These are phyloP conservation scores for Dufourea novaeangliae DNA, from an alignment of 1,140 invertebrate genomes.

Conservation along the genomic window DNA sequence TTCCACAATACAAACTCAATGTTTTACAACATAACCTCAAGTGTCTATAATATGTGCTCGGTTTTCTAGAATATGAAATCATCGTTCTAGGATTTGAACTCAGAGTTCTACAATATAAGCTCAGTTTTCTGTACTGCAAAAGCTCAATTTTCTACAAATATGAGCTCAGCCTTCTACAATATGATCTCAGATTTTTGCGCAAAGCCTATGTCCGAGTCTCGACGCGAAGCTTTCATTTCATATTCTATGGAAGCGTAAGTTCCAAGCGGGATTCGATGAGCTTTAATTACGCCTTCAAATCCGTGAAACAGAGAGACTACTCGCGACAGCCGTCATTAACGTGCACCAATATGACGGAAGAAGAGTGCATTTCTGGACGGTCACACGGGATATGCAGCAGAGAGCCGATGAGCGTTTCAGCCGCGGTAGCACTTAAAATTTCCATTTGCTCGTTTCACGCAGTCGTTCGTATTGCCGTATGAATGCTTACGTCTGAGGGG, in stretches of 20 bases:
- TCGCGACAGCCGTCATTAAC: slow-evolving; percentile 48
- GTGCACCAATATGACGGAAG: slow-evolving; percentile 16
- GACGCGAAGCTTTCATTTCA: too few relatives aligned
- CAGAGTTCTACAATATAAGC: too few relatives aligned
- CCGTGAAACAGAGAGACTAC: slow-evolving; percentile 37
- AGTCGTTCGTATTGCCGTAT: slow-evolving; percentile 48
- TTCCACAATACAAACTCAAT: too few relatives aligned
- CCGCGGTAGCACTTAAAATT: slow-evolving; percentile 67
- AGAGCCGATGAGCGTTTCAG: slow-evolving; percentile 45
- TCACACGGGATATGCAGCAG: slow-evolving; percentile 29
- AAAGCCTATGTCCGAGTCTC: too few relatives aligned
- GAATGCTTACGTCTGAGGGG: slow-evolving; percentile 41
- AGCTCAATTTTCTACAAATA: too few relatives aligned
- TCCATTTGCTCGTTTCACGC: slow-evolving; percentile 64
- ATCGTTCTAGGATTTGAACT: too few relatives aligned
- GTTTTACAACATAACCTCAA: too few relatives aligned
- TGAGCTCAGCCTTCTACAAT: background rate
- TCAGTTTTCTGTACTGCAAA: too few relatives aligned
- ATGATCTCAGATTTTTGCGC: background rate
- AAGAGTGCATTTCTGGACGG: slow-evolving; percentile 48
- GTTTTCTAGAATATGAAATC: too few relatives aligned
- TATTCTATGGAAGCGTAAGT: background rate
- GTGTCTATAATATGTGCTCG: too few relatives aligned
- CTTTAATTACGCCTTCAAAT: slow-evolving; percentile 25
- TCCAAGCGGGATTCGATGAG: slow-evolving; percentile 4